phyloP scores from a whole-genome alignment of 2,888 invertebrate genomes.

The Zygogramma bicolorata region DNA sequence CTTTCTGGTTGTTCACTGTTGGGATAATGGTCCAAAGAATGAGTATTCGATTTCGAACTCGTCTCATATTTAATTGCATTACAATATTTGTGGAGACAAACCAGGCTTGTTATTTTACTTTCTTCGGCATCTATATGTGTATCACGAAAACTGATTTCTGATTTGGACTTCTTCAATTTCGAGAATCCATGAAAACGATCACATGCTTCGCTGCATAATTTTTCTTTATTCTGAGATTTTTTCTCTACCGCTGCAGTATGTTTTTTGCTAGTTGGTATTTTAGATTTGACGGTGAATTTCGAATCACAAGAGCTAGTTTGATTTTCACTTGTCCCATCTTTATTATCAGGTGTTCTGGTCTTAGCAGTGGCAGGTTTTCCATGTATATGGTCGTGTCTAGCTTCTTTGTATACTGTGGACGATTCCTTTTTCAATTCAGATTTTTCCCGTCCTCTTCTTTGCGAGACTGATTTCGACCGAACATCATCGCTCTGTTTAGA shows the following conservation, averaged over 20 bases:
- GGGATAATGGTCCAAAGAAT: conserved; percentile 40
- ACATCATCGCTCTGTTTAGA: not conserved
- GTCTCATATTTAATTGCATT: conserved; percentile 31
- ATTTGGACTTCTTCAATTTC: conserved; percentile 38
- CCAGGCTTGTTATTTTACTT: conserved; percentile 29
- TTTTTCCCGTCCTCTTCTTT: not conserved
- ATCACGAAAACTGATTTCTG: conserved; percentile 38
- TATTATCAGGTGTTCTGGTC: not conserved
- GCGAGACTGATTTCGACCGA: not conserved
- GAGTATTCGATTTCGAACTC: conserved; percentile 35
- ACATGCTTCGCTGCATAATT: not conserved
- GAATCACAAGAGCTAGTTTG: not conserved
- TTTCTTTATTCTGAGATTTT: conserved; percentile 1
- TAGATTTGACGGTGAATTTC: not conserved
- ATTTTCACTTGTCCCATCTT: not conserved
- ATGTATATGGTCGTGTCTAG: not conserved
- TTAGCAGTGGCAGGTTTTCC: not conserved
- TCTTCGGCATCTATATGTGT: conserved; percentile 5
- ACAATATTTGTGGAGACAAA: conserved; percentile 36
- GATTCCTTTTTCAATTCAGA: not conserved
- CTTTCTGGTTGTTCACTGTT: conserved; percentile 24
- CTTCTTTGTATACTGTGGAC: not conserved
- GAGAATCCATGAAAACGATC: not conserved
- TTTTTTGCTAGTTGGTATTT: conserved; percentile 14
- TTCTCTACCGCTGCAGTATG: not conserved